Conservation (phyloP, 2,113 vertebrate species). For the Pachypanchax playfairii region DNA sequence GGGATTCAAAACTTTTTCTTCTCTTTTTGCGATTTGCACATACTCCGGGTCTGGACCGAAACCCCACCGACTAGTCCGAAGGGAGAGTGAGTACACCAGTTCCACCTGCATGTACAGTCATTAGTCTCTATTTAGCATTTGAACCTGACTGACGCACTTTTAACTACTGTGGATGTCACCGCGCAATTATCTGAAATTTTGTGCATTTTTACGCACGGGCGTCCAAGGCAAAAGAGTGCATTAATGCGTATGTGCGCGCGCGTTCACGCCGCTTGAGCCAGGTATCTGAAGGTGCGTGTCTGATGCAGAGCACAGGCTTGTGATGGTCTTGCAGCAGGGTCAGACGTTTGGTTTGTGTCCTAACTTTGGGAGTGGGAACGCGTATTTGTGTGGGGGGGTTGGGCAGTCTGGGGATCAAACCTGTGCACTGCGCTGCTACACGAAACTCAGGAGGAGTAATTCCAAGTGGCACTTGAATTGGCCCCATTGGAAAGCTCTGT, state of each 20-base stretch:
- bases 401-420: constrained; percentile 78
- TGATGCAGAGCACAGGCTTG: constrained; percentile 26
- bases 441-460: constrained; percentile 83
- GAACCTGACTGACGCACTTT: constrained; percentile 1
- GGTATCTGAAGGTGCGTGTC: constrained; percentile 32
- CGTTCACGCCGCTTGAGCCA: constrained; percentile 2
- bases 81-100: constrained; percentile 58
- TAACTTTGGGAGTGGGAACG: constrained; percentile 19
- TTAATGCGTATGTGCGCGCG: neutral
- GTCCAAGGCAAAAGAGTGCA: neutral
- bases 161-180: neutral
- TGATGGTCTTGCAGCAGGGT: constrained; percentile 49
- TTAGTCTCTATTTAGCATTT: constrained; percentile 21
- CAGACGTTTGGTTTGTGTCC: constrained; percentile 46
- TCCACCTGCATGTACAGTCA: constrained; percentile 18
- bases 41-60: constrained; percentile 82
- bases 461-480: constrained; percentile 89
- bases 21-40: constrained; percentile 84
- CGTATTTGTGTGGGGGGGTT: constrained; percentile 22
- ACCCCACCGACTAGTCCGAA: constrained; percentile 44
- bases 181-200: constrained; percentile 21
- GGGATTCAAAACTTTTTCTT: constrained; percentile 93
- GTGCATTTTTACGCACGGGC: constrained; percentile 17
- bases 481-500: constrained; percentile 86
- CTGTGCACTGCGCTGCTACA: constrained; percentile 83